These are phyloP conservation scores for Tokudaia muenninki DNA, from an alignment of 2,797 vertebrate species.

Conservation along the genomic window DNA sequence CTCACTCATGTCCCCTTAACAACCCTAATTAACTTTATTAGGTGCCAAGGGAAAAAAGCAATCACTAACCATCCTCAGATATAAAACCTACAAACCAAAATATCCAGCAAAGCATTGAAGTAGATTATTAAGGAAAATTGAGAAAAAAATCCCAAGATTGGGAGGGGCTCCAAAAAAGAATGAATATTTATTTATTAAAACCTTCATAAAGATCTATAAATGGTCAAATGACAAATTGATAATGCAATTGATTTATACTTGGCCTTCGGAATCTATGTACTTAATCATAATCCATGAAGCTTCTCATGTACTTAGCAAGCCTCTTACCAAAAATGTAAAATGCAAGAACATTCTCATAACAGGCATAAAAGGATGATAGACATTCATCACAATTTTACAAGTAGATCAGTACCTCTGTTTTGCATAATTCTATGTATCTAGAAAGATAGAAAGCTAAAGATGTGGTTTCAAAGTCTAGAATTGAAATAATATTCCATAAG, in stretches of 20 bases:
- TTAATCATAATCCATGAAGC: not conserved
- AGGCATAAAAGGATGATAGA: not conserved
- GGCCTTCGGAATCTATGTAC: not conserved
- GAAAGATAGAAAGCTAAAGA: constrained; percentile 17
- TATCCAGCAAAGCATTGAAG: too few species aligned
- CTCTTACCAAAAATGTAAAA: not conserved
- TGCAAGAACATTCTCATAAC: not conserved
- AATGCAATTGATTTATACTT: not conserved
- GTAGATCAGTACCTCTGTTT: not conserved
- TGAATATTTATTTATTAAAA: not conserved
- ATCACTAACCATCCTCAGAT: not conserved
- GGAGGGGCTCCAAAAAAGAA: not conserved
- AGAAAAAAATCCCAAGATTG: not conserved
- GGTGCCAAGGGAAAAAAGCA: not conserved
- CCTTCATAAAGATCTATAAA: not conserved
- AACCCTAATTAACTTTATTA: not conserved
- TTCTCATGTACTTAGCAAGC: not conserved
- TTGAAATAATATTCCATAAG: not conserved
- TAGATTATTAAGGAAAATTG: not conserved
- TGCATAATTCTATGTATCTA: not conserved
- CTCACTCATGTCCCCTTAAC: not conserved
- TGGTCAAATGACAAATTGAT: not conserved
- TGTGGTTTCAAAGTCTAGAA: not conserved
- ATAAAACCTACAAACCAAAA: not conserved
- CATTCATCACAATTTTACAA: not conserved